Evolutionary conservation across 37 sponge, comb jelly and placozoan species (phyloP), one percentile per base, ranked within the genome.

Genomic region (Crambe crambe): DNA sequence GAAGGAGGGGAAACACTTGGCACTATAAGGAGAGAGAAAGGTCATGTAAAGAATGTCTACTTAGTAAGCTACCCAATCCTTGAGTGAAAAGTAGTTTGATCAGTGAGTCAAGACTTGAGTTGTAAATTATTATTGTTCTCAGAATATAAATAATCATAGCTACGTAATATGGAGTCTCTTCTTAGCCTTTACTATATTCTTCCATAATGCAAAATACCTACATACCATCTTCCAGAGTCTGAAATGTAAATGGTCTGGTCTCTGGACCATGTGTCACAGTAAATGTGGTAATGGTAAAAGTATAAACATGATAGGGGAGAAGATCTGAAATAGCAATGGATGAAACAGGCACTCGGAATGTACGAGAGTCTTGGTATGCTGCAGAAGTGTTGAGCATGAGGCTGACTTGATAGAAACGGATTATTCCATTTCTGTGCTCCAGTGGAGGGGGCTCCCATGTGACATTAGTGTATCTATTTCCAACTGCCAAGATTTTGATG

Each of bases 171-270:
- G n/a, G n/a, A n/a, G n/a, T n/a, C n/a, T n/a, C n/a, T n/a, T n/a
- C n/a, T n/a, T n/a, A n/a, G n/a, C n/a, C n/a, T n/a, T n/a, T n/a
- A n/a, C n/a, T n/a, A n/a, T n/a, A n/a, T n/a, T n/a, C n/a, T n/a
- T n/a, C n/a, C n/a, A n/a, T n/a, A n/a, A n/a, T n/a, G n/a, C n/a
- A n/a, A n/a, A n/a, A n/a, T 44, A 36, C 3, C 6, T n/a, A 34
- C 44, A 37, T 4, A 77, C 78, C 78, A 34, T 64, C 78, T 77
- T 77, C 78, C 3, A 57, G 43, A n/a, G 78, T 77, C 12, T 59
- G 22, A 36, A 59, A 61, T 1, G 29, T 2, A 77, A 35, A 17
- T 22, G 26, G 42, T 35, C 3, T 23, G 78, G 17, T 35, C n/a
- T 58, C 25, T 58, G 78, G 8, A 64, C 78, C 38, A 61, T 31